phyloP scores from a whole-genome alignment of 2,797 vertebrate genomes.

The Lycodopsis pacificus region DNA sequence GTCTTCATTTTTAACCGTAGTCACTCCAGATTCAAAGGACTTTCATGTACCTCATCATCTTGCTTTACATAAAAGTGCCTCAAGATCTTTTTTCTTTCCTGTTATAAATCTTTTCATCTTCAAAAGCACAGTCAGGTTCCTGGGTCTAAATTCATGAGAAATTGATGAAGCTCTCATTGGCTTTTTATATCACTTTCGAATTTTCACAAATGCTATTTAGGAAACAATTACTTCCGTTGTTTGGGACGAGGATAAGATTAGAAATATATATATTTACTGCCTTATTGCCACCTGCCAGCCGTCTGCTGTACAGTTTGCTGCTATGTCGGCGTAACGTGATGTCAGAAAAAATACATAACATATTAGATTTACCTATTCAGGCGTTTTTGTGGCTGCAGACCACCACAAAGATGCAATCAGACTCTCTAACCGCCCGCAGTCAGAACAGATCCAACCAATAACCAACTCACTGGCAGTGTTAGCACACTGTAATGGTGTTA shows the following conservation, averaged over 20 bases:
- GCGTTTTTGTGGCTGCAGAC: conserved; percentile 17
- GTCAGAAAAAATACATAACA: conserved; percentile 15
- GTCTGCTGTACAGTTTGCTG: neutral
- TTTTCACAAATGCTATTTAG: neutral
- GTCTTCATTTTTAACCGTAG: conserved; percentile 26
- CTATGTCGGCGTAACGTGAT: neutral
- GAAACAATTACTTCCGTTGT: neutral
- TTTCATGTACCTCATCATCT: conserved; percentile 9
- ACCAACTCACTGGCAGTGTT: conserved; percentile 36
- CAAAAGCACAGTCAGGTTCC: conserved; percentile 25
- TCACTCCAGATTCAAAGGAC: conserved; percentile 23
- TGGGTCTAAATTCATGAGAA: conserved; percentile 4
- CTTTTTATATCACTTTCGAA: neutral
- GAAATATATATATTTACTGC: neutral
- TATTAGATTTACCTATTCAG: conserved; percentile 30
- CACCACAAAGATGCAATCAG: conserved; percentile 37
- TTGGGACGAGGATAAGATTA: neutral
- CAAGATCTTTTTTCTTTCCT: conserved; percentile 17
- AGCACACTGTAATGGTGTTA: conserved; percentile 46
- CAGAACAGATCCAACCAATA: conserved; percentile 33
- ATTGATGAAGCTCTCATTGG: neutral
- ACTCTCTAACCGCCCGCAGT: conserved; percentile 25
- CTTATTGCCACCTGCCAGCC: conserved; percentile 17
- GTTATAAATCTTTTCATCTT: conserved; percentile 57
- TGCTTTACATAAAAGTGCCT: conserved; percentile 44